Percentiles rank a stretch among this genome's conserved stretches.
phyloP scores from a whole-genome alignment of 1,140 invertebrate genomes.

The Cydia pomonella region DNA sequence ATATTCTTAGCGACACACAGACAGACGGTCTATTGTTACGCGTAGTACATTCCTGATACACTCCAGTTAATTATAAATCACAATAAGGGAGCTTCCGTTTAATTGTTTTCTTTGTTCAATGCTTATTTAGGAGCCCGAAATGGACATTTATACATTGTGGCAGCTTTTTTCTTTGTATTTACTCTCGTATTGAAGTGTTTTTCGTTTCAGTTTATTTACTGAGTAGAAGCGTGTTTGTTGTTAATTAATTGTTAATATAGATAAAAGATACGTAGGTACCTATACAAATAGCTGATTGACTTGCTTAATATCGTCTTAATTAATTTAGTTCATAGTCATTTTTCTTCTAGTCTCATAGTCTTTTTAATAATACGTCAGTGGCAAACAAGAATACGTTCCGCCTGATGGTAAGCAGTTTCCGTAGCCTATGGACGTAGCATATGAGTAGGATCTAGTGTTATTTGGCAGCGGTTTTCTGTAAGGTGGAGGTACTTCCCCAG shows the following conservation, averaged over 20 bases:
- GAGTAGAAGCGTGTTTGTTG: not conserved
- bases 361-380: too few species aligned
- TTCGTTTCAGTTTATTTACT: conserved; percentile 1
- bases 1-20: conserved; percentile 29
- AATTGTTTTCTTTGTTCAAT: conserved; percentile 27
- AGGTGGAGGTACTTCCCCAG: too few species aligned
- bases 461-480: too few species aligned
- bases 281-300: too few species aligned
- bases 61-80: conserved; percentile 18
- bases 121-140: conserved; percentile 18
- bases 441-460: too few species aligned
- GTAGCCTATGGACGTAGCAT: too few species aligned
- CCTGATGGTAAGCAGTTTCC: too few species aligned
- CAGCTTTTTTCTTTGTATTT: not conserved
- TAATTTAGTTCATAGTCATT: too few species aligned
- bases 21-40: conserved; percentile 24
- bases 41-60: conserved; percentile 30
- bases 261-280: not conserved
- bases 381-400: too few species aligned
- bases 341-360: too few species aligned
- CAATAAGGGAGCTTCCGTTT: conserved; percentile 10
- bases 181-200: not conserved
- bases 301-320: too few species aligned
- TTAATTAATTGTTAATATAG: not conserved
- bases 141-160: not conserved